Evolutionary conservation across 2,888 invertebrate species (phyloP), one percentile per base, ranked within the genome.

Genomic region (Pandemis corylana): DNA sequence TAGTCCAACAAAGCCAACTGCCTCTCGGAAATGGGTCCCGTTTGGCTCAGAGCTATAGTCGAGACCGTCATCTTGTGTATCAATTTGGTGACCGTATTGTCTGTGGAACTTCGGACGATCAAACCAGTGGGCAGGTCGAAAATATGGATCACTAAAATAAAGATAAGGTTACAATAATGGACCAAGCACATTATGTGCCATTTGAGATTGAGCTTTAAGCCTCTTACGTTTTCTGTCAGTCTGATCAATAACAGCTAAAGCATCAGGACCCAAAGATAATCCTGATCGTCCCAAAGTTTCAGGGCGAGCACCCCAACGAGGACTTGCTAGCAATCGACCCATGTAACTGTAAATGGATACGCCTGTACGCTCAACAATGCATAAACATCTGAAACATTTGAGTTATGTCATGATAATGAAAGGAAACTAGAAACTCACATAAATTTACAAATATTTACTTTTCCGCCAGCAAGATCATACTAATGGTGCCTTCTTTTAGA

Each of bases 261-360:
- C 96, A 88, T 99, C 99, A 59, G 97, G 96, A 36, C 98, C 98
- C 56, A 99, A 89, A 0, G 98, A 97, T 13, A 99, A 95, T 9
- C 97, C 96, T 56, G 96, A 96, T 76, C 95, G 93, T 79, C 97
- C 97, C 15, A 99, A 92, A 56, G 96, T 95, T 83, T 99, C 99
- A 0, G 97, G 96, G 76, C 97, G 96, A 89, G 98, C 97, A 63
- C 97, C 97, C 96, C 98, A 98, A 72, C 97, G 96, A 0, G 99
- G 98, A 80, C 97, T 96, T 10, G 98, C 96, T 41, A 98, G 94
- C 61, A 98, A 92, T 65, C 98, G 96, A 0, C 99, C 99, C 87
- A 99, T 98, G 84, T 99, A 99, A 76, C 97, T 98, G 89, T 99
- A 99, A 7, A 99, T 95, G 79, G 97, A 97, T 13, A 99, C 95